Percentiles rank a stretch among this genome's conserved stretches.
Conservation (phyloP, 2,888 invertebrate species). For the Ichneumoninae sp. region DNA sequence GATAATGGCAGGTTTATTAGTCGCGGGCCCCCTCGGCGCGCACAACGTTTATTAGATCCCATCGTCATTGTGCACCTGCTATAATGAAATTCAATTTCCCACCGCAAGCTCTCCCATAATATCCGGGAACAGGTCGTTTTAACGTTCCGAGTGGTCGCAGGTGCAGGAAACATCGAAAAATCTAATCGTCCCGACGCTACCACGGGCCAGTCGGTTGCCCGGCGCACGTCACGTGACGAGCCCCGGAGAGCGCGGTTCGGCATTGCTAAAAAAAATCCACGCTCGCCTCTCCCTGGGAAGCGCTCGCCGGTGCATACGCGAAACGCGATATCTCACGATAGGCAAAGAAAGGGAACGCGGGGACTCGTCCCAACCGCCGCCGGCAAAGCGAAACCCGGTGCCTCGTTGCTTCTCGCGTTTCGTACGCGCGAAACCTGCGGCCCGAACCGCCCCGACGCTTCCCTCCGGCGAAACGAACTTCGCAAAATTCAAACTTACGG, state of each 20-base stretch:
- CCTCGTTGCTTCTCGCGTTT: conserved; percentile 39
- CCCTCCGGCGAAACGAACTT: conserved; percentile 25
- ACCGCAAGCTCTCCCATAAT: conserved; percentile 8
- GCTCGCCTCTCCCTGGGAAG: conserved; percentile 13
- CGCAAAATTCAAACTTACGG: conserved; percentile 52
- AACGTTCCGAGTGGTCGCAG: conserved; percentile 30
- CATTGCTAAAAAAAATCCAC: background rate
- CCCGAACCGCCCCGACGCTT: conserved; percentile 59
- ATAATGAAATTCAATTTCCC: conserved; percentile 42
- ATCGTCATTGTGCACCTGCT: conserved; percentile 27
- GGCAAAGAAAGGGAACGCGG: background rate
- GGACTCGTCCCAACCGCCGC: conserved; percentile 19
- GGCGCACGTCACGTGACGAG: conserved; percentile 32
- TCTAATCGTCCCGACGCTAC: conserved; percentile 40
- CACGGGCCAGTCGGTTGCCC: background rate
- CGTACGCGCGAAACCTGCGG: conserved; percentile 35
- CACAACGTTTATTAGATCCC: conserved; percentile 16
- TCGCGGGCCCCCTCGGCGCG: background rate
- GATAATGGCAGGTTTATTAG: conserved; percentile 7
- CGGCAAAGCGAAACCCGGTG: conserved; percentile 28
- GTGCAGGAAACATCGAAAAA: conserved; percentile 53
- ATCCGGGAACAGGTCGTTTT: conserved; percentile 33
- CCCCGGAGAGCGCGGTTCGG: background rate
- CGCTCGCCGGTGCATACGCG: conserved; percentile 4
- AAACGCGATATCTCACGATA: conserved; percentile 43